Conservation (phyloP, 2,113 vertebrate genomes). For the Lophotis ruficrista region DNA sequence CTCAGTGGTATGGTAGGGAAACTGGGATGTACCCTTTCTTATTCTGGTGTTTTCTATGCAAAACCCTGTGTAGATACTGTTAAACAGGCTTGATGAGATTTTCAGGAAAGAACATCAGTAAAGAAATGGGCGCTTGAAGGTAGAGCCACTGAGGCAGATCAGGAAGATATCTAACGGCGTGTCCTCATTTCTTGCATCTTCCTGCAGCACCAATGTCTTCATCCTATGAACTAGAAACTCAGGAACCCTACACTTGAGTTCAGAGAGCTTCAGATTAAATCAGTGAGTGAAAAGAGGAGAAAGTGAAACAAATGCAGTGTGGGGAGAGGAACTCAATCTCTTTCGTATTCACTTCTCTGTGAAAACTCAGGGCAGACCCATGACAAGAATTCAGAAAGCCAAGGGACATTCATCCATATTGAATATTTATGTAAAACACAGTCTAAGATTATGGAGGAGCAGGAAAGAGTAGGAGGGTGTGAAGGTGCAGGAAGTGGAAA, state of each 20-base stretch:
- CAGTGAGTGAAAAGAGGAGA: slow-evolving; percentile 53
- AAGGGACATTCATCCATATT: not conserved
- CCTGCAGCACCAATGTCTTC: not conserved
- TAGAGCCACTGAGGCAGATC: not conserved
- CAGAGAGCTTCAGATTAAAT: not conserved
- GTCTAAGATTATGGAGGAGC: not conserved
- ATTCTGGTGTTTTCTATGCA: not conserved
- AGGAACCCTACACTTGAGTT: not conserved
- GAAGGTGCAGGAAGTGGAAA: not conserved
- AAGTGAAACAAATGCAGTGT: slow-evolving; percentile 57
- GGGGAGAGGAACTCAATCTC: slow-evolving; percentile 79
- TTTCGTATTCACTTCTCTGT: slow-evolving; percentile 87
- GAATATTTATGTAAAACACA: not conserved
- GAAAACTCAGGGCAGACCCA: slow-evolving; percentile 38
- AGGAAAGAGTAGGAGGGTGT: not conserved
- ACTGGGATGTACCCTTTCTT: not conserved
- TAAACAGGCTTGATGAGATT: not conserved
- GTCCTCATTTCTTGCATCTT: not conserved
- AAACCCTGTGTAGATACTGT: not conserved
- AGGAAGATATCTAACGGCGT: not conserved
- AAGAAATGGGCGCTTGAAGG: not conserved
- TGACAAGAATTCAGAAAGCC: slow-evolving; percentile 17
- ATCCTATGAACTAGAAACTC: not conserved
- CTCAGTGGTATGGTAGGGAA: not conserved
- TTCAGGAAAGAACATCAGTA: not conserved